Evolutionary conservation across 2,797 vertebrate genomes (phyloP).

Genomic region (Clarias pachynema): DNA sequence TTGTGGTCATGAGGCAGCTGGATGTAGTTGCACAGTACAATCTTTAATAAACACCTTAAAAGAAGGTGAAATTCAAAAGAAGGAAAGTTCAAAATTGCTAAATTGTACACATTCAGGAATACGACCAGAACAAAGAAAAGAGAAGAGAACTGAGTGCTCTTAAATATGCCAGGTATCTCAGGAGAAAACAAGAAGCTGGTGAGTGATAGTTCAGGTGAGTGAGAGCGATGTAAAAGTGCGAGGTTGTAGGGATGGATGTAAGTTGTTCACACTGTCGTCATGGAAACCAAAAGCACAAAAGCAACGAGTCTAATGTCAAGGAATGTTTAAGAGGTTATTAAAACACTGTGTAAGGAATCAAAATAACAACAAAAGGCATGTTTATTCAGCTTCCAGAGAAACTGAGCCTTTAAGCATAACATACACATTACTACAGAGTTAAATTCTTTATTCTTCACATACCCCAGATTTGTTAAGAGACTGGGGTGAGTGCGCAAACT

Average conservation of each 20-base stretch:
- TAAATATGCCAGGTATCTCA: neutral
- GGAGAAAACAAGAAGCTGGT: neutral
- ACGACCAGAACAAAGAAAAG: neutral
- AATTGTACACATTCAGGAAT: no score
- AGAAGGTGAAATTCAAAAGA: no score
- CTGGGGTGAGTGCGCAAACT: no score
- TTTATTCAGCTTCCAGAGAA: neutral
- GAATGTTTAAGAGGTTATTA: neutral
- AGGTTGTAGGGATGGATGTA: neutral
- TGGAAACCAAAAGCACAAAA: neutral
- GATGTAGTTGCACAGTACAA: neutral
- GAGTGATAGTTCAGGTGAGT: neutral
- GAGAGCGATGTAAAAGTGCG: neutral
- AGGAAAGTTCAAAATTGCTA: no score
- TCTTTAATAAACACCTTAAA: neutral
- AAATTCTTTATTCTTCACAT: no score
- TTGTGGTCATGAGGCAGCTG: neutral
- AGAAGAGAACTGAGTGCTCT: neutral
- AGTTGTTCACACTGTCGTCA: neutral
- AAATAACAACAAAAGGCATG: neutral
- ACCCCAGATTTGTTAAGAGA: no score
- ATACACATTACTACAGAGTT: no score
- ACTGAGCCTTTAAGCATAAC: no score
- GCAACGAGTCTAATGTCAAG: neutral
- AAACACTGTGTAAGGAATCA: neutral